phyloP scores from a whole-genome alignment of 64 coral and sea anemone species.

The Pachyseris speciosa region DNA sequence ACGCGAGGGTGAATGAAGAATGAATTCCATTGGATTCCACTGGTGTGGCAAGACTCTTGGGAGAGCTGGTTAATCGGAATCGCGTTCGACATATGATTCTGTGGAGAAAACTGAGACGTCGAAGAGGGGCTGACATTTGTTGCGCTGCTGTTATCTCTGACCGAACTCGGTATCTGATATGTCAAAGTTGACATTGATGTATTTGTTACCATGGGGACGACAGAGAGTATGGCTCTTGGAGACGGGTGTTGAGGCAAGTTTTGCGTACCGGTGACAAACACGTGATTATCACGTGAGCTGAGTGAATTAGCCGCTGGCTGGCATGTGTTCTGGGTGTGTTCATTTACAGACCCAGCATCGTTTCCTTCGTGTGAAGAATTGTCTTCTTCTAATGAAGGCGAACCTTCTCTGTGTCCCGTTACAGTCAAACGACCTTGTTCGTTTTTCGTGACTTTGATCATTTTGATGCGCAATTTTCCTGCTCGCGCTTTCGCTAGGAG shows the following conservation, averaged over 20 bases:
- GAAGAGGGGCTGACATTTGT: neutral
- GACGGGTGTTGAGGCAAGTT: constrained; percentile 7
- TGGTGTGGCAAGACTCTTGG: neutral
- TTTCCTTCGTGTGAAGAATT: neutral
- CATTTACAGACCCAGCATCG: neutral
- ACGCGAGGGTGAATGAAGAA: constrained; percentile 20
- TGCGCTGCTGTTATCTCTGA: neutral
- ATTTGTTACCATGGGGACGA: constrained; percentile 36
- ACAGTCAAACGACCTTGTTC: constrained; percentile 36
- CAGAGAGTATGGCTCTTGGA: constrained; percentile 22
- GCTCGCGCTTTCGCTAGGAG: neutral
- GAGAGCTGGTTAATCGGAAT: neutral
- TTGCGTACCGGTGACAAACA: neutral
- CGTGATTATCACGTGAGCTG: neutral
- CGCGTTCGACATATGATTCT: constrained; percentile 19
- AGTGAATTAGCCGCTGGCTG: neutral
- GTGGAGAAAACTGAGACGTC: constrained; percentile 11
- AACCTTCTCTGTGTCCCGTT: constrained; percentile 28
- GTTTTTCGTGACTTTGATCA: constrained; percentile 33
- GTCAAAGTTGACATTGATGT: neutral
- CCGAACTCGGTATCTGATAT: neutral
- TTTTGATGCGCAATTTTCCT: constrained; percentile 21
- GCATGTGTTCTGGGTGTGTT: neutral
- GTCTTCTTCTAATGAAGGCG: constrained; percentile 28
- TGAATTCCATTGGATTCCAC: constrained; percentile 36